Conservation (phyloP, 1,140 invertebrate species). For the Brachionus rubens region DNA sequence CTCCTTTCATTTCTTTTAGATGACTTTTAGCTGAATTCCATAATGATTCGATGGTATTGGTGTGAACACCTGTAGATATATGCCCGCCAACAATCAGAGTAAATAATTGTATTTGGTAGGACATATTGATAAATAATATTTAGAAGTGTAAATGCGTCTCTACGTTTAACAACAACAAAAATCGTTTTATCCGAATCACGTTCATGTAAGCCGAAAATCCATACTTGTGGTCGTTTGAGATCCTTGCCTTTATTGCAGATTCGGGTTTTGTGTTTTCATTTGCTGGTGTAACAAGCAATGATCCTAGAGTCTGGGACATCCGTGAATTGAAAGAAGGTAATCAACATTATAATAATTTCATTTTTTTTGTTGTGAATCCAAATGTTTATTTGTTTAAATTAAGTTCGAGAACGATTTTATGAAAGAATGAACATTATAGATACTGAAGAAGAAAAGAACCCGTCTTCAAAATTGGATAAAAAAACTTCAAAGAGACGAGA, state of each 20-base stretch:
- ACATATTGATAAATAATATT: too few species aligned
- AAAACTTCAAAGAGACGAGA: not conserved
- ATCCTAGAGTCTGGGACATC: conserved; percentile 39
- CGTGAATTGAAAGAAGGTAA: conserved; percentile 31
- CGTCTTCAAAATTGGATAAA: not conserved
- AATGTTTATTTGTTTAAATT: not conserved
- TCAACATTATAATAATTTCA: not conserved
- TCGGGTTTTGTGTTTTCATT: conserved; percentile 36
- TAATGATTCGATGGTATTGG: too few species aligned
- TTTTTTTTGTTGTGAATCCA: not conserved
- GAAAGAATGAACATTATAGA: not conserved
- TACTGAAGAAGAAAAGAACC: not conserved
- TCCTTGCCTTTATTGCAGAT: conserved; percentile 13
- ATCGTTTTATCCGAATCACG: too few species aligned
- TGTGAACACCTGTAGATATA: too few species aligned
- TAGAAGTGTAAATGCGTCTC: too few species aligned
- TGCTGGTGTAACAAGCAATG: not conserved
- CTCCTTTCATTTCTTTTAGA: too few species aligned
- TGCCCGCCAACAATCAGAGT: too few species aligned
- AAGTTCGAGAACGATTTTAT: not conserved
- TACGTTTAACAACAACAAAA: too few species aligned
- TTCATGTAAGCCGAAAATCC: too few species aligned
- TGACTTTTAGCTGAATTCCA: too few species aligned
- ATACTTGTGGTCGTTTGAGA: too few species aligned
- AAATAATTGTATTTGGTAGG: too few species aligned